A percentile compares a stretch with the other conserved stretches of the same genome.
phyloP scores from a whole-genome alignment of 2,797 vertebrate species.

The Lemur catta region DNA sequence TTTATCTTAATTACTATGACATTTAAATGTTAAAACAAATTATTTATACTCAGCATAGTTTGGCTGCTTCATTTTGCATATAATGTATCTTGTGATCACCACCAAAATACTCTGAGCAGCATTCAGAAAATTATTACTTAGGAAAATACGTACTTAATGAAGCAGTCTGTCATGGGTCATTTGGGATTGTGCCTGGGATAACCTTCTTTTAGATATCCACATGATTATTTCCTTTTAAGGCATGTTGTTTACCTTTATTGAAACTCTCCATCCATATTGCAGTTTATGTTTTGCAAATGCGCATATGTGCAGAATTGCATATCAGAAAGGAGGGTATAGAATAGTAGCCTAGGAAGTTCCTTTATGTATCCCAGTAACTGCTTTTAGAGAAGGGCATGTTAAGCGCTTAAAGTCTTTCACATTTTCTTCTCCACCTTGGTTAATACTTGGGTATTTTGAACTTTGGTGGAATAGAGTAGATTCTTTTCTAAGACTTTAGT shows the following conservation, averaged over 20 bases:
- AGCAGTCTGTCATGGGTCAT: neutral
- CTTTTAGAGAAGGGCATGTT: constrained; percentile 12
- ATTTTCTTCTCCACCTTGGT: neutral
- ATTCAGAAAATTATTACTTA: constrained; percentile 11
- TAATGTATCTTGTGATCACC: neutral
- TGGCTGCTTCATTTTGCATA: neutral
- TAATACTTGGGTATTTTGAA: neutral
- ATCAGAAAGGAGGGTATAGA: neutral
- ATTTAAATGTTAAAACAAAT: neutral
- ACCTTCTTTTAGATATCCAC: neutral
- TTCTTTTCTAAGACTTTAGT: neutral
- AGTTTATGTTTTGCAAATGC: constrained; percentile 16
- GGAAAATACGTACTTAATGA: constrained; percentile 21
- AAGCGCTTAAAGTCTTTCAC: neutral
- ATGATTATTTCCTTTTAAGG: neutral
- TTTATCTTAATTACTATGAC: neutral
- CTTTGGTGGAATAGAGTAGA: neutral
- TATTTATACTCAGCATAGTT: constrained; percentile 6
- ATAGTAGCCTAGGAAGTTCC: neutral
- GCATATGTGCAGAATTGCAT: neutral
- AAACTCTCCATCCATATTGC: neutral
- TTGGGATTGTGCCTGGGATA: neutral
- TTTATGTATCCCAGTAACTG: neutral
- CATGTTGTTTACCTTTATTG: neutral
- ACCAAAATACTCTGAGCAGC: neutral